Base-by-base conservation (phyloP, 2,797 vertebrate species). In the Cirrhinus mrigala region DNA sequence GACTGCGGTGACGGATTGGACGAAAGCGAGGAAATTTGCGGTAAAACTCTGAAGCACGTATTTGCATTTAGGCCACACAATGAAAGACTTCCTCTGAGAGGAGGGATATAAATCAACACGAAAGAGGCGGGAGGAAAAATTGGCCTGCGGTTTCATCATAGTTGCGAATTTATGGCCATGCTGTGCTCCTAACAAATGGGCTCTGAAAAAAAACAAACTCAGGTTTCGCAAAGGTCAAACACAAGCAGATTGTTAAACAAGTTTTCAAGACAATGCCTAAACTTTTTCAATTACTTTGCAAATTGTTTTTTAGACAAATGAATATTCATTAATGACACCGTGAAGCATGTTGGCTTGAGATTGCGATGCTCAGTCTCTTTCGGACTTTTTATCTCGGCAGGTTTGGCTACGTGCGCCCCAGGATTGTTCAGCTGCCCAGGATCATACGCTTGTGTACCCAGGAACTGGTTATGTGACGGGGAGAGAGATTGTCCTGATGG, bases 401-500 rank as follows among this genome's bases (percentile, higher is more conserved):
- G 96, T 81, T 95, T 95, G 0, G 94, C 97, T 83, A 98, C 98
- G 1, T 99, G 98, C 90, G 96, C 97, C 10, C 95, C 96, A 2
- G 96, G 96, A 54, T 94, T 97, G 68, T 99, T 99, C 93, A 97
- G 96, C 90, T 99, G 98, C 89, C 95, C 96, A 0, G 96, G 96
- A 56, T 99, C 98, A 0, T 97, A 96, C 0, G 97, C 97, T 50
- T 99, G 98, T 14, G 97, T 99, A 74, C 96, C 97, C 0, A 94
- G 91, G 37, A 96, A 96, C 86, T 99, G 98, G 98, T 96, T 99
- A 70, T 99, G 98, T 80, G 98, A 99, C 0, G 98, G 98, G 0
- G 98, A 99, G 88, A 94, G 98, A 46, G 98, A 99, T 90, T 99
- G 98, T 86, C 98, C 98, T 0, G 94, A 99, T 4, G 98, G 98